Conservation (phyloP, 2,888 invertebrate species). For the Dicyrtomina minuta region DNA sequence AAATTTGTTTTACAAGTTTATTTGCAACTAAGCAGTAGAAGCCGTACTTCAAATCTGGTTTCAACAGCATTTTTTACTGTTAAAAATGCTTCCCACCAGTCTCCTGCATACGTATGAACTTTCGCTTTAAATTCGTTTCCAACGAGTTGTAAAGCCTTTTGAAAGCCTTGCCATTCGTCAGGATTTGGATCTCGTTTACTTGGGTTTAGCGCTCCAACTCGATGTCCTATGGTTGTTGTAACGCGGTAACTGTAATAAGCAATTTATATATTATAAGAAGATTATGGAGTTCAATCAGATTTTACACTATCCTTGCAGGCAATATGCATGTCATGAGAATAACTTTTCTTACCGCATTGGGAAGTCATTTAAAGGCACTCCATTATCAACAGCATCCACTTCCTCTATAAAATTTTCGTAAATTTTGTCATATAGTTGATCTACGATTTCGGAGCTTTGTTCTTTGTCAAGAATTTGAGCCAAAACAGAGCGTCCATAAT, state of each 20-base stretch:
- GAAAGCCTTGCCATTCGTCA: slow-evolving; percentile 65
- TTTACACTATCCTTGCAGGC: no score
- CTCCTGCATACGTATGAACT: slow-evolving; percentile 64
- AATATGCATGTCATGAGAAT: no score
- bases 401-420: slow-evolving; percentile 88
- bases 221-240: slow-evolving; percentile 72
- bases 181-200: slow-evolving; percentile 69
- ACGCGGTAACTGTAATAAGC: slow-evolving; percentile 71
- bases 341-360: slow-evolving; percentile 33
- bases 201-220: slow-evolving; percentile 78
- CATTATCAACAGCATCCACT: slow-evolving; percentile 96
- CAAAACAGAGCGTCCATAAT: slow-evolving; percentile 81
- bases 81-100: slow-evolving; percentile 85
- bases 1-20: no score
- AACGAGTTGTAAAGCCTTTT: slow-evolving; percentile 74
- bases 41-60: slow-evolving; percentile 62
- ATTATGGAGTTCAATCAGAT: no score
- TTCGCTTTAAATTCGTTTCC: slow-evolving; percentile 76
- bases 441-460: slow-evolving; percentile 61
- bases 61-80: slow-evolving; percentile 74
- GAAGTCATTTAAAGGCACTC: slow-evolving; percentile 61
- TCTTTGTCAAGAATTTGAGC: slow-evolving; percentile 60
- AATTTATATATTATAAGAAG: no score
- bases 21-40: no score
- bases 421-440: slow-evolving; percentile 67